Percentiles rank a stretch among this genome's conserved stretches.
These are phyloP conservation scores for Oscheius sp. DNA, from an alignment of 2,888 invertebrate genomes.

Conservation along the genomic window DNA sequence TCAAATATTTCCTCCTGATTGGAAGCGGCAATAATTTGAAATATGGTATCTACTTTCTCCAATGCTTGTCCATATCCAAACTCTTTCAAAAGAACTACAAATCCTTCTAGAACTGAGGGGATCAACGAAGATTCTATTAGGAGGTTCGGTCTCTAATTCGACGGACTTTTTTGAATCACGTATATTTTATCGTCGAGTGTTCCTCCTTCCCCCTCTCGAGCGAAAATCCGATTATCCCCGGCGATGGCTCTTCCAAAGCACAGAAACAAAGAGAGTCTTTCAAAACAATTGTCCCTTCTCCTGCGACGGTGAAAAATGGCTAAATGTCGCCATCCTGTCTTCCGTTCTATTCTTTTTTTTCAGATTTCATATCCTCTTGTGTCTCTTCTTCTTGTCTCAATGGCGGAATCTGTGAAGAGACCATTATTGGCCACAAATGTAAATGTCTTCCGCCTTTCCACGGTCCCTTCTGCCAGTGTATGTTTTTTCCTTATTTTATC, in stretches of 20 bases:
- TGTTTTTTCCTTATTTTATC: constrained; percentile 7
- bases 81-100: no score
- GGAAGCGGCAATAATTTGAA: no score
- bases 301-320: not conserved
- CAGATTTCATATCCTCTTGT: constrained; percentile 34
- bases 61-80: no score
- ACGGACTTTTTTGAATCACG: no score
- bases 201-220: not conserved
- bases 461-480: constrained; percentile 38
- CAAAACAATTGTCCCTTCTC: constrained; percentile 17
- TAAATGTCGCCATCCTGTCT: constrained; percentile 1
- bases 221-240: constrained; percentile 12
- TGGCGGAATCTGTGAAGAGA: constrained; percentile 32
- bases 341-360: not conserved
- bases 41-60: no score
- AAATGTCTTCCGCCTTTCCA: constrained; percentile 25
- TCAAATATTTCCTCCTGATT: no score
- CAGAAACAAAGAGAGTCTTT: not conserved
- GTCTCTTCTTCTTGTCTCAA: constrained; percentile 30
- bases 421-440: constrained; percentile 30
- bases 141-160: no score
- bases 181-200: no score
- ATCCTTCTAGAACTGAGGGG: no score
- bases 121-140: no score
- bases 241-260: constrained; percentile 6